Base-by-base conservation (phyloP, 1,140 invertebrate genomes). In the Drosophila auraria region DNA sequence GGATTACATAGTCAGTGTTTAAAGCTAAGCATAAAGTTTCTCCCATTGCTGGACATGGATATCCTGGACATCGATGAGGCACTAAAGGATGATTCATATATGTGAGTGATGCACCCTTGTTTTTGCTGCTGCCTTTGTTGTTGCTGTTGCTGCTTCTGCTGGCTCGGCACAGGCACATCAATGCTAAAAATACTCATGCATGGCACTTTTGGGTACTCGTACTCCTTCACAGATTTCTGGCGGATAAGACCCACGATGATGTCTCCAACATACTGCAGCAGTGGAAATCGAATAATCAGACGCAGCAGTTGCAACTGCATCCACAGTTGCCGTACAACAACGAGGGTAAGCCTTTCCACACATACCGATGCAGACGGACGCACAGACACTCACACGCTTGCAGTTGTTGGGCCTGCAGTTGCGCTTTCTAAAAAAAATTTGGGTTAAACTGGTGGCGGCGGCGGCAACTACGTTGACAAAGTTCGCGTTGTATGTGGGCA, bases 1-100 rank as follows among this genome's bases (percentile, higher is more conserved):
- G 63, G 49, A 44, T 61, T 66, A 36, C 33, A 44, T 57, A 57
- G 15, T 49, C 45, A 61, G 78, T 61, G 61, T 80, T 50, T 80
- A 45, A 59, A 80, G 60, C 42, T 68, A 71, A 70, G 64, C 68
- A n/a, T 51, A 80, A 83, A 70, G 56, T 62, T 36, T 36, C 33
- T 53, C 54, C 40, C 66, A 49, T 49, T 59, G 58, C 56, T 64
- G 86, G 86, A 75, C 66, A 92, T 92, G 91, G 91, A 92, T 86
- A 92, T 92, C 75, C 70, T 92, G 65, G 91, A 92, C 44, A 92
- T 92, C 68, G 91, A 92, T 78, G 91, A 92, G 78, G 91, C 83
- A 45, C 75, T 92, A 38, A 92, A 92, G 79, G 91, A 92, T 92
- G 91, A 92, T 92, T 92, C 91, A 81, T 92, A 91, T 87, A 91